Evolutionary conservation across 2,888 invertebrate species (phyloP).

Genomic region (Acrobeloides nanus): DNA sequence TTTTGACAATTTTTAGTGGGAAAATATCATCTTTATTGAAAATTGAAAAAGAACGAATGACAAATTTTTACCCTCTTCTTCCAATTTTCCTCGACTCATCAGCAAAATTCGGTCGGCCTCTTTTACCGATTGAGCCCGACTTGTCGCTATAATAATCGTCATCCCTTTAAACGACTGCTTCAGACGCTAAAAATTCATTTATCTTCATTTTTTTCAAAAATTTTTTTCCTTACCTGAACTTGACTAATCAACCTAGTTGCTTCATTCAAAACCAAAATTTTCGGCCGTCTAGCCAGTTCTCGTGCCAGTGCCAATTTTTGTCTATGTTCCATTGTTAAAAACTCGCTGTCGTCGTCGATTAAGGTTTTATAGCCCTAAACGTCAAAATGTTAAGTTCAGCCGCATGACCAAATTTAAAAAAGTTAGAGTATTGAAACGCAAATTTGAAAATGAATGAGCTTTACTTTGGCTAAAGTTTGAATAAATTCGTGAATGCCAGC

Average conservation of each 20-base stretch:
- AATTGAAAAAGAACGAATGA: too few relatives aligned
- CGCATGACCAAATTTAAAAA: too few relatives aligned
- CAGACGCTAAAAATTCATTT: neutral
- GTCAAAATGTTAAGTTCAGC: neutral
- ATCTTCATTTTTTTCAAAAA: neutral
- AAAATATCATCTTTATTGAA: too few relatives aligned
- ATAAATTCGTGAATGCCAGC: neutral
- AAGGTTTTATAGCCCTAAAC: neutral
- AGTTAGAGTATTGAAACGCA: too few relatives aligned
- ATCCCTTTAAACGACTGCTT: neutral
- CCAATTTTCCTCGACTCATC: neutral
- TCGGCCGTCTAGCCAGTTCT: neutral
- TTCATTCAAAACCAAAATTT: neutral
- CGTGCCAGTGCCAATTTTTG: neutral
- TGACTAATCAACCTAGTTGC: neutral
- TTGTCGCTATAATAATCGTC: neutral
- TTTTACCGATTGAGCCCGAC: neutral
- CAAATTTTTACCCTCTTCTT: neutral
- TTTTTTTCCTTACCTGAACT: neutral
- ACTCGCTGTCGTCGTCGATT: neutral
- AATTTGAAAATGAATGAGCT: too few relatives aligned
- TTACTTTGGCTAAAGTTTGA: neutral
- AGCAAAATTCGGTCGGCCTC: neutral
- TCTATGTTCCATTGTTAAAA: neutral
- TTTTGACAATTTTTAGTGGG: too few relatives aligned